phyloP scores from a whole-genome alignment of 1,140 invertebrate species.

The Paralvinella palmiformis region DNA sequence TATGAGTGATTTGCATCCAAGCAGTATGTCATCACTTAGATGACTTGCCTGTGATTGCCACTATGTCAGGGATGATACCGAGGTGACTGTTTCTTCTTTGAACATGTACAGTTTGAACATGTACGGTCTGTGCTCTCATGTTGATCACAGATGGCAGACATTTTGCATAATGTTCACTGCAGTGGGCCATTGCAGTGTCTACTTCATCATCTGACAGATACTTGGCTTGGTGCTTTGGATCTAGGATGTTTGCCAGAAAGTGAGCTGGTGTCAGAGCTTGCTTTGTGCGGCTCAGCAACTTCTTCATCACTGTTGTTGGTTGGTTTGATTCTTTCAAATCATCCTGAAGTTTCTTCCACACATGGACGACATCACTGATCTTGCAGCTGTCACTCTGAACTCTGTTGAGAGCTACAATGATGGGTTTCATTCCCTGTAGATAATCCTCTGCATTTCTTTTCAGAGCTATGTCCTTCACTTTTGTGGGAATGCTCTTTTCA shows the following conservation, averaged over 20 bases:
- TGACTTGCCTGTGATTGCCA: constrained; percentile 1
- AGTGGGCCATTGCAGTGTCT: constrained; percentile 2
- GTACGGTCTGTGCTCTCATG: constrained; percentile 5
- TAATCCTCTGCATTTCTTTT: constrained; percentile 8
- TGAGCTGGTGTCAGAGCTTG: neutral
- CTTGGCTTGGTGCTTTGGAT: constrained; percentile 4
- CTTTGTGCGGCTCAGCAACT: neutral
- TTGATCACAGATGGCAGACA: constrained; percentile 1
- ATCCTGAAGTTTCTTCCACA: neutral
- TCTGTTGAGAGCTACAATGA: neutral
- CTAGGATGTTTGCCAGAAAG: constrained; percentile 1
- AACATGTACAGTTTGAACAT: neutral
- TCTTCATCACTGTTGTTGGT: neutral
- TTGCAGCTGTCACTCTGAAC: neutral
- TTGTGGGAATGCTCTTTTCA: neutral
- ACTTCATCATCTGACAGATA: neutral
- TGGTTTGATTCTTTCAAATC: constrained; percentile 7
- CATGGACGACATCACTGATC: neutral
- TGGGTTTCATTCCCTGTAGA: neutral
- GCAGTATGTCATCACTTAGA: neutral
- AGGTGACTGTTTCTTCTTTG: neutral
- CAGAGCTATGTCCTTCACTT: neutral
- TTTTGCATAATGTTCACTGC: neutral
- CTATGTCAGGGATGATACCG: neutral
- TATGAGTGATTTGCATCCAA: neutral